Base-by-base conservation (phyloP, 2,113 vertebrate species). In the Entomyzon cyanotis region DNA sequence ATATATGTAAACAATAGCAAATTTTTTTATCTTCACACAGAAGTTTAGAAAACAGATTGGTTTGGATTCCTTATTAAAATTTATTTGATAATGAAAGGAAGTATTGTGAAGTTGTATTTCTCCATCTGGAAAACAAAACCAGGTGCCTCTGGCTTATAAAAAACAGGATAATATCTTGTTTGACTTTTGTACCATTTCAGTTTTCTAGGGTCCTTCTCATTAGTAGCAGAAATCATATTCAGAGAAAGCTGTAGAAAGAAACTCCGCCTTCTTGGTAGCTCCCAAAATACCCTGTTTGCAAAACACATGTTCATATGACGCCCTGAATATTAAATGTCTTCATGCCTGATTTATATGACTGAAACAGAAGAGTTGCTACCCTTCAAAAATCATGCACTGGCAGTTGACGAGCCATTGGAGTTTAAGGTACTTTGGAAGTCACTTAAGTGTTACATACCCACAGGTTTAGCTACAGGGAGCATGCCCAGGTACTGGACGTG, bases 401-500 rank as follows among this genome's bases (percentile, higher is more conserved):
- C 31, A 42, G 44, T 1, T 27, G 69, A 56, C 0, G 14, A 59
- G 41, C 37, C 55, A 41, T 50, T 5, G 46, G n/a, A 58, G 24
- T 49, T 77, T n/a, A 52, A 74, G 15, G 37, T 64, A 41, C 44
- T 59, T 4, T 4, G 41, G 41, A 71, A 87, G 41, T 59, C 65
- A 84, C 44, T 27, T 0, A 33, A 39, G 70, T 12, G 49, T 73
- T 71, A 97, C 97, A 62, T 99, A 99, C 99, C 99, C 89, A 99
- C 99, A 14, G 99, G 99, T 65, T 98, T 99, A 91, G 98, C 97
- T 23, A 99, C 99, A 47, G 98, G 98, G 0, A 99, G 96, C 98
- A 98, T 98, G 77, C 99, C 99, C 96, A 99, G 71, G 97, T 99
- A 99, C 90, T 98, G 97, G 87, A 99, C 99, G 25, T 99, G 99